Evolutionary conservation across 2,888 invertebrate genomes (phyloP), one percentile per base, ranked within the genome.

Genomic region (Plemyria rubiginata): DNA sequence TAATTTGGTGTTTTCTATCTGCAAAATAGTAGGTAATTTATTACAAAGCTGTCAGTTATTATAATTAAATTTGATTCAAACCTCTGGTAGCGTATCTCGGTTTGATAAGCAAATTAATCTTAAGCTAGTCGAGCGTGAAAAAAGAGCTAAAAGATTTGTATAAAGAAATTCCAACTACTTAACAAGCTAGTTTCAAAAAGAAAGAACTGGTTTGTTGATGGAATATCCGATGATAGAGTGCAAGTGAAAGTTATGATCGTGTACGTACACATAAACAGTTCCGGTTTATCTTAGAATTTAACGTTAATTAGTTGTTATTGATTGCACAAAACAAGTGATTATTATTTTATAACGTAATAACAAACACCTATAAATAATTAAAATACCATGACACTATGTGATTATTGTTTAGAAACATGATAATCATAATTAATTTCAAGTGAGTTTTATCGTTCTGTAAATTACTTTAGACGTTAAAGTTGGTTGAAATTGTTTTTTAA

Each of bases 231-330:
- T 86, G 88, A 89, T 88, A 82, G 86, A 88, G 86, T 89, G 87
- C 81, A 86, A 91, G 92, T 91, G 92, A 92, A 92, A 92, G 92
- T 90, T 84, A 87, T 86, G 85, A 88, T 86, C 84, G 81, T 82
- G 87, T 50, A 50, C 32, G 49, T 86, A 84, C 81, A 81, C 76
- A 79, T 81, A 85, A 85, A 86, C 79, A 88, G 87, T 89, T 90
- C 88, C 90, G 90, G 89, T 86, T 88, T 84, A 81, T 83, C 82
- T 82, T 67, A 75, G 73, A 76, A 80, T 82, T 82, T 80, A 75
- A 78, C 72, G 77, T 80, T 85, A 82, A 86, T 85, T 82, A 84
- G 75, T 78, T 73, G 75, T 63, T 70, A 65, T 67, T 62, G 52
- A 64, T 64, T 62, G 54, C 59, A 54, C 51, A 57, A 54, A 66